These are phyloP conservation scores for Conus ventricosus DNA, from an alignment of 1,140 invertebrate species.

Conservation along the genomic window DNA sequence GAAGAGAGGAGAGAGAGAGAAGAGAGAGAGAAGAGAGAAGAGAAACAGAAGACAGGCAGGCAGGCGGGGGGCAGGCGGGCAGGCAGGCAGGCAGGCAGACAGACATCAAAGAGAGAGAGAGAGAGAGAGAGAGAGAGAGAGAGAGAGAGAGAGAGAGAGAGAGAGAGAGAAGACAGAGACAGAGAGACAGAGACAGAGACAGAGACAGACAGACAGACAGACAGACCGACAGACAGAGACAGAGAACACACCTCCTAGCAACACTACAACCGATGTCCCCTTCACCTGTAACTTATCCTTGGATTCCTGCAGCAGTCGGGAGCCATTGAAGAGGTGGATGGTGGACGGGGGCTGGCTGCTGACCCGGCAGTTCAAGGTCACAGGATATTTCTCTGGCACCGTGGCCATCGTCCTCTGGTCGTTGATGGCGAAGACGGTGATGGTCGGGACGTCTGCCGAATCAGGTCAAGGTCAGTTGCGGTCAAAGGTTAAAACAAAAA, in stretches of 20 bases:
- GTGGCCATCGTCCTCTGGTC: constrained; percentile 9
- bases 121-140: too few species aligned
- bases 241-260: not conserved
- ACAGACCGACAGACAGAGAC: not conserved
- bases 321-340: constrained; percentile 34
- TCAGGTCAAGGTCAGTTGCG: too few species aligned
- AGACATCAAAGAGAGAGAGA: too few species aligned
- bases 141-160: not conserved
- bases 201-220: not conserved
- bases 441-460: constrained; percentile 30
- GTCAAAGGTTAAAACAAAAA: too few species aligned
- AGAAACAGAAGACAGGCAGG: too few species aligned
- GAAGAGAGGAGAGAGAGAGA: too few species aligned
- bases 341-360: constrained; percentile 5
- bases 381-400: constrained; percentile 29
- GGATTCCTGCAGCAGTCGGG: not conserved
- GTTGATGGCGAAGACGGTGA: constrained; percentile 32
- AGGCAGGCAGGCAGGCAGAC: too few species aligned
- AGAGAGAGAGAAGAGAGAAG: too few species aligned
- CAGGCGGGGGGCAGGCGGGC: too few species aligned
- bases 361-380: constrained; percentile 35
- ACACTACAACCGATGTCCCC: not conserved
- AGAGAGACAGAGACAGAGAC: not conserved
- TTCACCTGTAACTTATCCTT: constrained; percentile 11
- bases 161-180: not conserved